These are phyloP conservation scores for Calephelis virginiensis DNA, from an alignment of 1,140 invertebrate genomes.

Conservation along the genomic window DNA sequence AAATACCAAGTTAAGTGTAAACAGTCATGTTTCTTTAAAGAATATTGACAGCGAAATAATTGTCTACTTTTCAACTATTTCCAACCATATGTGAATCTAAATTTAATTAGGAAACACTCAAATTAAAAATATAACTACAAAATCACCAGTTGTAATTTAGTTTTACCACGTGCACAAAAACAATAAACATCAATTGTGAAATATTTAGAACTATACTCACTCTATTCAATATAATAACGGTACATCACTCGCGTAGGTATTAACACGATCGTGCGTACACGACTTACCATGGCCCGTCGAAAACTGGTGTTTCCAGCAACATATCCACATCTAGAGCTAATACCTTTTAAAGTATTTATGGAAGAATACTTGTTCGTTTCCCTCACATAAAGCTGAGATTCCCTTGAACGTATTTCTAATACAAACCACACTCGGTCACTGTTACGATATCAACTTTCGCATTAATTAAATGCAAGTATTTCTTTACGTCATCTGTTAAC, in stretches of 20 bases:
- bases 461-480: slow-evolving; percentile 16
- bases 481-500: slow-evolving; percentile 8
- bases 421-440: background rate
- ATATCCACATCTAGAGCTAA: background rate
- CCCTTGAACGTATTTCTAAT: background rate
- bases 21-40: too few relatives aligned
- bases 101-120: too few relatives aligned
- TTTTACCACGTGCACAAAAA: too few relatives aligned
- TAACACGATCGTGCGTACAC: slow-evolving; percentile 24
- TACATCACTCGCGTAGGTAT: slow-evolving; percentile 25
- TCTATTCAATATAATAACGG: slow-evolving; percentile 15
- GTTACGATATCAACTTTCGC: slow-evolving; percentile 14
- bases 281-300: slow-evolving; percentile 22
- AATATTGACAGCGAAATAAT: too few relatives aligned
- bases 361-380: background rate
- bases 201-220: too few relatives aligned
- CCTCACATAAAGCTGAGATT: background rate
- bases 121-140: too few relatives aligned
- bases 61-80: too few relatives aligned
- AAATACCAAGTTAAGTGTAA: too few relatives aligned
- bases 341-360: background rate
- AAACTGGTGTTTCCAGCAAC: slow-evolving; percentile 9
- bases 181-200: too few relatives aligned
- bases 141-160: too few relatives aligned
- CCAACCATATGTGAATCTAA: too few relatives aligned